Conservation (phyloP, 2,888 invertebrate species). For the Tortrix viridana region DNA sequence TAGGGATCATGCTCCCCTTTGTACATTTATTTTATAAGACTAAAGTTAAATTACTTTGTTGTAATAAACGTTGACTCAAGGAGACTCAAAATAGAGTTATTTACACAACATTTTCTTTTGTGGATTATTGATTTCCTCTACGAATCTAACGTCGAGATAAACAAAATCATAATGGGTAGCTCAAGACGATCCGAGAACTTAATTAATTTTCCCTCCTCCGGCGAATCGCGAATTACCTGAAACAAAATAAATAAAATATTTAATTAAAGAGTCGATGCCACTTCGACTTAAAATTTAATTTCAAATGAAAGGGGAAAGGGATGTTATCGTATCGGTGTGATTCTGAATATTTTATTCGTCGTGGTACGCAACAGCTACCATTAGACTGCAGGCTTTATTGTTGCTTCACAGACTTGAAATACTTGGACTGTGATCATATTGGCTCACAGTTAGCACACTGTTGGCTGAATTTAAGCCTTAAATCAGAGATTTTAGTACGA, state of each 20-base stretch:
- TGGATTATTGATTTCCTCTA: slow-evolving; percentile 11
- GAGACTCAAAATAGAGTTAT: too few species aligned
- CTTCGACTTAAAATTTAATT: not conserved
- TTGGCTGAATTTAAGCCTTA: too few species aligned
- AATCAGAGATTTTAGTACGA: too few species aligned
- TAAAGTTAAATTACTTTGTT: too few species aligned
- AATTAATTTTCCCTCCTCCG: slow-evolving; percentile 19
- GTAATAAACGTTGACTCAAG: too few species aligned
- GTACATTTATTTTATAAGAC: too few species aligned
- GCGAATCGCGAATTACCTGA: slow-evolving; percentile 27
- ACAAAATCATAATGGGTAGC: slow-evolving; percentile 20
- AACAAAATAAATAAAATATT: slow-evolving; percentile 27
- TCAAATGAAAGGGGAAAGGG: not conserved
- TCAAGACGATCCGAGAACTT: slow-evolving; percentile 22
- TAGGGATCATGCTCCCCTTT: too few species aligned
- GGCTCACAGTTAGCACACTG: too few species aligned
- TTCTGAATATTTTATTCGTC: not conserved
- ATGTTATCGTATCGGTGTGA: not conserved
- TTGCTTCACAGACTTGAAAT: too few species aligned
- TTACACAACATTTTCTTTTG: not conserved
- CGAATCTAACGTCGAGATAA: slow-evolving; percentile 6
- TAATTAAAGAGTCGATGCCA: slow-evolving; percentile 8
- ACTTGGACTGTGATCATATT: too few species aligned
- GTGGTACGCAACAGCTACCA: not conserved
- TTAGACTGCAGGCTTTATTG: not conserved